These are phyloP conservation scores for Belonocnema kinseyi DNA, from an alignment of 1,140 invertebrate species.

Conservation along the genomic window DNA sequence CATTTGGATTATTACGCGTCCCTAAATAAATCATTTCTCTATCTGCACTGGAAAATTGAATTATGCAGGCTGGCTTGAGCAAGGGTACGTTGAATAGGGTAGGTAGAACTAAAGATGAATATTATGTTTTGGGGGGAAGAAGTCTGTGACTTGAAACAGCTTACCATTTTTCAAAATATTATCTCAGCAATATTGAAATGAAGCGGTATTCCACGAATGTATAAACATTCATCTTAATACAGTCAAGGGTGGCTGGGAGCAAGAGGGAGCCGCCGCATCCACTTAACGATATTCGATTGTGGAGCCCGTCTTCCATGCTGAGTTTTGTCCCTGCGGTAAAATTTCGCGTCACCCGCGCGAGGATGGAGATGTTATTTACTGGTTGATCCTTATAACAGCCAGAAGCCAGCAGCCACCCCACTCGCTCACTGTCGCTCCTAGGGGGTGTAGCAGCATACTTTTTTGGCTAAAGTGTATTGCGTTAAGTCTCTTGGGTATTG, in stretches of 20 bases:
- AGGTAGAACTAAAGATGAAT: background rate
- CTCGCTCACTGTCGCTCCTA: conserved; percentile 21
- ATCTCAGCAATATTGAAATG: conserved; percentile 29
- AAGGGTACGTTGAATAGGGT: background rate
- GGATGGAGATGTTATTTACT: conserved; percentile 30
- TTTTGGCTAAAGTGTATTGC: conserved; percentile 28
- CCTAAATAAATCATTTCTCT: conserved; percentile 30
- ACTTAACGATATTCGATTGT: conserved; percentile 31
- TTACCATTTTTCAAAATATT: conserved; percentile 30
- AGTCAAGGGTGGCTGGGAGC: conserved; percentile 18
- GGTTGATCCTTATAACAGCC: conserved; percentile 26
- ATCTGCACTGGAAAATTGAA: conserved; percentile 22
- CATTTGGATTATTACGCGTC: conserved; percentile 27
- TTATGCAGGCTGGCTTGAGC: conserved; percentile 18
- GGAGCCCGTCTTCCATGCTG: conserved; percentile 11
- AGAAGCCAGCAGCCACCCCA: background rate
- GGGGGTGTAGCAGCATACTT: background rate
- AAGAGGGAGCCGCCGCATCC: conserved; percentile 26
- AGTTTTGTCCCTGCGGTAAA: conserved; percentile 29
- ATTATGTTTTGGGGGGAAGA: background rate
- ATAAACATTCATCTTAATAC: conserved; percentile 27
- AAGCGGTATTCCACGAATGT: conserved; percentile 29
- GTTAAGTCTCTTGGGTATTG: conserved; percentile 27
- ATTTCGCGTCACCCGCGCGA: conserved; percentile 4
- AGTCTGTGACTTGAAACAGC: conserved; percentile 22